phyloP scores from a whole-genome alignment of 2,113 vertebrate genomes.

The Lagopus muta region DNA sequence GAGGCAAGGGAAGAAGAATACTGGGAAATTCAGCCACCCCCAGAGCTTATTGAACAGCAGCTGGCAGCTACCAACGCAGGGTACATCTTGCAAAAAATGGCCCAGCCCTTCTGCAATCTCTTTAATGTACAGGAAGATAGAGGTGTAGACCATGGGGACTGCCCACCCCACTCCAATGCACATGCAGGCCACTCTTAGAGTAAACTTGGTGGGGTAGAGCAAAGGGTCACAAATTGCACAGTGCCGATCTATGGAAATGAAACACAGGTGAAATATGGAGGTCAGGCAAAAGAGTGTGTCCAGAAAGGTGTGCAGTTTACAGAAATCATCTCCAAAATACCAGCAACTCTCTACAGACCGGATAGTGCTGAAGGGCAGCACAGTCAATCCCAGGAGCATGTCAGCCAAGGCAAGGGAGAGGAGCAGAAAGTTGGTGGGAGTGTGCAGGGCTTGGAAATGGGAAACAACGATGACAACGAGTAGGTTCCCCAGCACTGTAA shows the following conservation, averaged over 20 bases:
- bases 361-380: constrained; percentile 65
- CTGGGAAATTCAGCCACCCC: constrained; percentile 70
- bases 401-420: constrained; percentile 66
- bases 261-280: constrained; percentile 73
- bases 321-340: constrained; percentile 67
- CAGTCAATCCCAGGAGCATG: constrained; percentile 51
- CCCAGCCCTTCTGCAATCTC: not conserved
- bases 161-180: constrained; percentile 60
- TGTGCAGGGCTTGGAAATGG: constrained; percentile 68
- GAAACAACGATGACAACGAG: constrained; percentile 55
- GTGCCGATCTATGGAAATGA: constrained; percentile 70
- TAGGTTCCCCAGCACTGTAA: constrained; percentile 60
- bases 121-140: constrained; percentile 58
- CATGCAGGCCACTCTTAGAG: not conserved
- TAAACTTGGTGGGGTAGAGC: constrained; percentile 66
- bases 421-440: constrained; percentile 63
- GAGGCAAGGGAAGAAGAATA: constrained; percentile 70
- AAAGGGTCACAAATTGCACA: constrained; percentile 69
- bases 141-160: constrained; percentile 53
- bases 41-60: constrained; percentile 71
- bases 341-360: constrained; percentile 66
- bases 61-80: constrained; percentile 66
- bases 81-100: constrained; percentile 29
- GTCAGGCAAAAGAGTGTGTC: constrained; percentile 70
- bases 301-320: constrained; percentile 64